Evolutionary conservation across 2,888 invertebrate genomes (phyloP), one percentile per base, ranked within the genome.

Genomic region (Nasonovia ribisnigri): DNA sequence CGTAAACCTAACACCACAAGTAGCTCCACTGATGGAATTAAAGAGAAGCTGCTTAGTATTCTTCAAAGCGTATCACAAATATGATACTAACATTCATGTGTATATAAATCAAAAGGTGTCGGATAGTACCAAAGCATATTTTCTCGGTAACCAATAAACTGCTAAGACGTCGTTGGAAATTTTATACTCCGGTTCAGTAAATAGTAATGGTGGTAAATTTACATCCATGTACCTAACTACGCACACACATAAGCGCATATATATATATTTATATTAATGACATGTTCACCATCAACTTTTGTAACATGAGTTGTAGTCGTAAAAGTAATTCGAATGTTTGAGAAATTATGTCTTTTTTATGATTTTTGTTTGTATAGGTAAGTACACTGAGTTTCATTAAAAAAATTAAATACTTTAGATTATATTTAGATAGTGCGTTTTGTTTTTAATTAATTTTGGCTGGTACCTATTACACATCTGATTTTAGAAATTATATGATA

Each of bases 31-130:
- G 43, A 89, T 89, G 42, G 43, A 89, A 89, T 60, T 43, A 89
- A 89, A 89, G 43, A 43, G 43, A 89, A 89, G 60, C 89, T 54
- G 13, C 24, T 88, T 10, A n/a, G 48, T n/a, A 36, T 24, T 51
- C n/a, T 88, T 88, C 46, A 88, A 54, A 54, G 54, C 36, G 54
- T 88, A 88, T 36, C n/a, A 24, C 8, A 54, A 51, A 54, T 54
- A 88, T 42, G 54, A 88, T 88, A 54, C 88, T 20, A 20, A 77
- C 77, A 51, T 54, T 42, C 42, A 26, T 26, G 48, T 24, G 26
- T 36, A 88, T 36, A 88, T 88, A 88, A 54, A 88, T 42, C 54
- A 88, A 88, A 46, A 54, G 42, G 88, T 54, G 42, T 88, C 88
- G 88, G 42, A n/a, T 88, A 88, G 88, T 42, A 42, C 51, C 42